Conservation (phyloP, 2,797 vertebrate genomes). For the Spheniscus humboldti region DNA sequence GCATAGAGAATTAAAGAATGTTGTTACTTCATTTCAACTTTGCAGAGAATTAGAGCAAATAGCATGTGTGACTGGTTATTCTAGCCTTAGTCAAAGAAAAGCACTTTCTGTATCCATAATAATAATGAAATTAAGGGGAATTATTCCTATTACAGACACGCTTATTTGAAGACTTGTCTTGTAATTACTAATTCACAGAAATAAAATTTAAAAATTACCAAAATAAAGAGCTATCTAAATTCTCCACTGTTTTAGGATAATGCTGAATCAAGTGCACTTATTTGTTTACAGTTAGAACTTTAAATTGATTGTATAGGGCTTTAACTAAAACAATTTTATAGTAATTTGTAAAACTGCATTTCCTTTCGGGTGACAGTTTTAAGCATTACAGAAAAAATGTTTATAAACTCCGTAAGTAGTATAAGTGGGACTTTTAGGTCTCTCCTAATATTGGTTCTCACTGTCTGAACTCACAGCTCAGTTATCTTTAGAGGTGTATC, state of each 20-base stretch:
- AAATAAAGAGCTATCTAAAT: neutral
- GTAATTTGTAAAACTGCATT: neutral
- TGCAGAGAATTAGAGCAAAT: neutral
- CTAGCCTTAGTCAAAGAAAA: neutral
- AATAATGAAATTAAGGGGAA: neutral
- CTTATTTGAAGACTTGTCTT: neutral
- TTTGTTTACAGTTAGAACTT: neutral
- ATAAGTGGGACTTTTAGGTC: neutral
- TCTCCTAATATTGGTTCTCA: neutral
- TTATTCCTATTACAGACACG: neutral
- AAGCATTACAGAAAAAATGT: neutral
- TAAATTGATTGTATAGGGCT: neutral
- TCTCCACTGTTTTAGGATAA: neutral
- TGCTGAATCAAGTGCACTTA: neutral
- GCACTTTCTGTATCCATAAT: neutral
- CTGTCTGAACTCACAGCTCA: neutral
- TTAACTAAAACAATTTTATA: neutral
- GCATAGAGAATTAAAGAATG: neutral
- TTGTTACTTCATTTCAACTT: neutral
- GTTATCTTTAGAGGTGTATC: neutral
- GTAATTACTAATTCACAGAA: neutral
- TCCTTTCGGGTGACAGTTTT: neutral
- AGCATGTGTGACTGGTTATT: neutral
- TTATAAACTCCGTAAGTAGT: neutral
- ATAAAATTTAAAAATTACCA: neutral